Evolutionary conservation across 2,113 vertebrate genomes (phyloP), one percentile per base, ranked within the genome.

Genomic region (Stigmatopora nigra): DNA sequence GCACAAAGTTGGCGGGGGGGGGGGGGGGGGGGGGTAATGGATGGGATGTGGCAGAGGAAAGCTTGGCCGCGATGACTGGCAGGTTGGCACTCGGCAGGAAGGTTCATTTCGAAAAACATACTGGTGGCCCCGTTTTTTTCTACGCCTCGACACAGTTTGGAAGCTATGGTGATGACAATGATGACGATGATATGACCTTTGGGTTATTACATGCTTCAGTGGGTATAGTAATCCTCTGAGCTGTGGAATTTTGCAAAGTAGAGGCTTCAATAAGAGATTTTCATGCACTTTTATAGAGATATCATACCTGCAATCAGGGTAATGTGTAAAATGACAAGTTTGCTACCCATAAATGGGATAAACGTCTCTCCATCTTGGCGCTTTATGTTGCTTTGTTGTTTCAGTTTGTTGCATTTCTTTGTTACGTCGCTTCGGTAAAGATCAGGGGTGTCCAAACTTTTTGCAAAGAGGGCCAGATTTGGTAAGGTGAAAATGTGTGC

Each of bases 1-100:
- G 88, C 86, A 66, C 31, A 16, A 83, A 82, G 47, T 87, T 86
- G 84, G 73, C 71, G 68, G 88, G 88, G 88, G 86, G 76, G 56
- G 25, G 25, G 84, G 73, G 70, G 68, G 88, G 88, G 88, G 86
- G 76, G 56, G 25, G 25, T n/a, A n/a, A 78, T 78, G 76, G 67
- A 74, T 15, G 65, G 75, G 79, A 73, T 70, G 66, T 25, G 44
- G 70, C 76, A 71, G 79, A 64, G 76, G 66, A 68, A 71, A 67
- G 67, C 60, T 60, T 41, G 67, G 63, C 73, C 67, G 53, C 65
- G 49, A n/a, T 66, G 71, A 80, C 69, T 75, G 77, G 65, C 77
- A 74, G 71, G 57, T 63, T 53, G 69, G 62, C 75, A 64, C 71
- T 78, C 63, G 8, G 69, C 69, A 69, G 56, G 61, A 69, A 66